Conservation (phyloP, 2,888 invertebrate species). For the Papilio elwesi region DNA sequence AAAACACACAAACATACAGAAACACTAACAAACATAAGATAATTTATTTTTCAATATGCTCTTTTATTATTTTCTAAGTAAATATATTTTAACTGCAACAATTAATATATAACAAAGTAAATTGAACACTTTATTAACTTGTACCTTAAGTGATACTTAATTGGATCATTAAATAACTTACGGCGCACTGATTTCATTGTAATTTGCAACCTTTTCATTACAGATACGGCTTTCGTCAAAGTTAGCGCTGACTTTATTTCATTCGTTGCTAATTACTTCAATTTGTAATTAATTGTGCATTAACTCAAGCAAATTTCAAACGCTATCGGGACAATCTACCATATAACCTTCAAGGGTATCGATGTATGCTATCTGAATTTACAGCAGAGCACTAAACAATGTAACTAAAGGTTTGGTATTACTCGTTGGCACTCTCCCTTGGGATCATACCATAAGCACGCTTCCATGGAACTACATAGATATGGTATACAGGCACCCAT, state of each 20-base stretch:
- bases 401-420: too few species aligned
- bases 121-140: slow-evolving; percentile 2
- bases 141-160: background rate
- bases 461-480: too few species aligned
- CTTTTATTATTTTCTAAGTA: too few species aligned
- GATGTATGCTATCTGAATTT: too few species aligned
- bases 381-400: background rate
- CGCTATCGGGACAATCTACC: background rate
- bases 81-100: background rate
- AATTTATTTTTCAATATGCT: too few species aligned
- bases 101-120: background rate
- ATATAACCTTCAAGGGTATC: too few species aligned
- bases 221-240: slow-evolving; percentile 6
- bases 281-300: background rate
- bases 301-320: background rate
- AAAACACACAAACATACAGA: too few species aligned
- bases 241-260: background rate
- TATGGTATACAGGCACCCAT: too few species aligned
- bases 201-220: slow-evolving; percentile 12
- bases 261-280: background rate
- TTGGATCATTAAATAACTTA: slow-evolving; percentile 2
- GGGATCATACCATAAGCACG: too few species aligned
- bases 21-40: too few species aligned
- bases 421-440: too few species aligned
- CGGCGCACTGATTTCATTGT: background rate